These are phyloP conservation scores for Cylindroiulus punctatus DNA, from an alignment of 2,888 invertebrate genomes.

Conservation along the genomic window DNA sequence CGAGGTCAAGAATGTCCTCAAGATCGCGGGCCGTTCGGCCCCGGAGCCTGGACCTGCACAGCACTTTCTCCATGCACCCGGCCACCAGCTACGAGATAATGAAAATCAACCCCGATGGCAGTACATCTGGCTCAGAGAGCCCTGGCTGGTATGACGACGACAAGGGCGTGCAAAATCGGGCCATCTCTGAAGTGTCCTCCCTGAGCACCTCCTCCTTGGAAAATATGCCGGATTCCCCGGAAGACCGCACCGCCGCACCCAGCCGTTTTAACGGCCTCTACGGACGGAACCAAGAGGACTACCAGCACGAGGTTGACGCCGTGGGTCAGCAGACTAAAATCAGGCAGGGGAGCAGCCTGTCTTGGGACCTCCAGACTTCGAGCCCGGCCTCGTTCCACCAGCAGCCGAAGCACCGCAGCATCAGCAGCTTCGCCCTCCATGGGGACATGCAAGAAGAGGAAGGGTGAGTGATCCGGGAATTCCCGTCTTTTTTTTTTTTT, in stretches of 20 bases:
- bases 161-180: conserved; percentile 36
- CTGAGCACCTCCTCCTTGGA: conserved; percentile 46
- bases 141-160: conserved; percentile 29
- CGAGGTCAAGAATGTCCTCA: conserved; percentile 39
- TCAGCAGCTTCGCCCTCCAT: conserved; percentile 13
- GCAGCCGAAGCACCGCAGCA: conserved; percentile 12
- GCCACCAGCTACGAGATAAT: conserved; percentile 1
- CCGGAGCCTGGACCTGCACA: conserved; percentile 47
- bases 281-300: neutral
- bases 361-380: neutral
- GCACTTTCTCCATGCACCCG: neutral
- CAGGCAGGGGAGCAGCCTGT: neutral
- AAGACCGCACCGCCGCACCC: neutral
- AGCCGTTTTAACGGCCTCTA: conserved; percentile 1
- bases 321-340: neutral
- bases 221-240: conserved; percentile 6
- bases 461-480: neutral
- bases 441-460: neutral
- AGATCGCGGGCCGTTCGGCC: conserved; percentile 30
- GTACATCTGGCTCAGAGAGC: conserved; percentile 22
- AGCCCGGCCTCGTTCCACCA: neutral
- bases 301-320: neutral
- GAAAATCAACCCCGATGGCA: neutral
- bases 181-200: conserved; percentile 49
- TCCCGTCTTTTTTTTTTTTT: neutral